Base-by-base conservation (phyloP, 1,140 invertebrate genomes). In the Globodera rostochiensis region DNA sequence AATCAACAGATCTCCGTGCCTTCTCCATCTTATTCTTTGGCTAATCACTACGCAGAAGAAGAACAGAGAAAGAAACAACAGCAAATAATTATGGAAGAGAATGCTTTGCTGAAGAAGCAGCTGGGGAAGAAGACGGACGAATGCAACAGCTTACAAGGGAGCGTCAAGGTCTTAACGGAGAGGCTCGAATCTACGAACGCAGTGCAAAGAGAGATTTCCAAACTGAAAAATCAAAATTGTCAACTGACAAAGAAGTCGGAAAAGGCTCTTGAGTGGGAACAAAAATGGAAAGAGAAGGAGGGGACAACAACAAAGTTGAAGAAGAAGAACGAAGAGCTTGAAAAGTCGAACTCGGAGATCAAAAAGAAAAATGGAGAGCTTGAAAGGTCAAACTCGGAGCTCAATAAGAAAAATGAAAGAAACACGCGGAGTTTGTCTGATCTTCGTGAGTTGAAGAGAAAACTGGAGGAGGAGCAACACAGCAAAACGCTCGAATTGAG, bases 291-390 rank as follows among this genome's bases (percentile, higher is more conserved):
- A 64, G 57, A 71, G n/a, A 71, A 45, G 69, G 69, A 47, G 6
- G 69, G n/a, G 36, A 36, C 25, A 45, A 71, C 5, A 36, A 21
- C 9, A 21, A 64, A 64, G 15, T 64, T 71, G 21, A 71, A 19
- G n/a, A 71, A 71, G 69, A 47, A 71, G n/a, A 71, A 36, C 9
- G 69, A 71, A 7, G 69, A 71, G 13, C 60, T 66, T 13, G 60
- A 66, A 66, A 66, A 66, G 21, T 13, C 13, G 60, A 66, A 66
- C 13, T 15, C 60, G 13, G 60, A 3, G 21, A 1, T 66, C 13
- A 21, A 66, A 66, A 66, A 66, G 21, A 21, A 66, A 21, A 66
- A 66, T 15, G 21, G 60, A 66, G 60, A 66, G 60, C 60, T 66
- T 66, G 60, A 66, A 21, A 66, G 3, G 60, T 15, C 60, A 13